Percentiles rank a stretch among this genome's conserved stretches.
Conservation (phyloP, 2,888 invertebrate genomes). For the Dusona sp. region DNA sequence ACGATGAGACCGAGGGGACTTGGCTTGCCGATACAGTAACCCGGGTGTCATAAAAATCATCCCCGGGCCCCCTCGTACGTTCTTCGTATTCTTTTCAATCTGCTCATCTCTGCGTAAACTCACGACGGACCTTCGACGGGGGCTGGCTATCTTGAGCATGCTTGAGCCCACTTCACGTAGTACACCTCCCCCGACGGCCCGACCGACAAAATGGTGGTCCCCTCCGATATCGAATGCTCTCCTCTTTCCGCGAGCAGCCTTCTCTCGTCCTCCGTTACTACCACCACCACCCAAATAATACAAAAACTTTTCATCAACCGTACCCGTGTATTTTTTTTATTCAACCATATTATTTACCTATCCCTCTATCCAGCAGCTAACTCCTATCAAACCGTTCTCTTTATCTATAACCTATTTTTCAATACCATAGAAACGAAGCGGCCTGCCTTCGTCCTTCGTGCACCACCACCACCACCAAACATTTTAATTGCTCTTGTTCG, state of each 20-base stretch:
- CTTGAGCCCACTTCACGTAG: constrained; percentile 83
- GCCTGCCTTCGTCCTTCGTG: constrained; percentile 66
- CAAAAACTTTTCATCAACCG: background rate
- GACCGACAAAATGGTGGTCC: constrained; percentile 85
- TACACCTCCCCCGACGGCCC: constrained; percentile 85
- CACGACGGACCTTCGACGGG: constrained; percentile 78
- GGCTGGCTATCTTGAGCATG: constrained; percentile 80
- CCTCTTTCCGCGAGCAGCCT: constrained; percentile 71
- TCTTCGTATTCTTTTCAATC: background rate
- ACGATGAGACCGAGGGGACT: constrained; percentile 13
- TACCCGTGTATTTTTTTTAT: constrained; percentile 59
- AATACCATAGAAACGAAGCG: constrained; percentile 68
- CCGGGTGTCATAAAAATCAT: constrained; percentile 5
- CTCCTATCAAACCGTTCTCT: constrained; percentile 12
- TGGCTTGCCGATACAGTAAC: background rate
- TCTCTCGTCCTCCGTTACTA: constrained; percentile 73
- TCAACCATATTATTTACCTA: constrained; percentile 40
- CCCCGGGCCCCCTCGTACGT: constrained; percentile 19
- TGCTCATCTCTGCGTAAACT: constrained; percentile 67
- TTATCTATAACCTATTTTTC: constrained; percentile 81
- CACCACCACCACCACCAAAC: constrained; percentile 71
- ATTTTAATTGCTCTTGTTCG: constrained; percentile 78
- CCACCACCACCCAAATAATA: background rate
- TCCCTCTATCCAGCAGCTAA: constrained; percentile 50
- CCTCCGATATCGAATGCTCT: constrained; percentile 81